Evolutionary conservation across 2,888 invertebrate species (phyloP).

Genomic region (Amphipyra tragopoginis): DNA sequence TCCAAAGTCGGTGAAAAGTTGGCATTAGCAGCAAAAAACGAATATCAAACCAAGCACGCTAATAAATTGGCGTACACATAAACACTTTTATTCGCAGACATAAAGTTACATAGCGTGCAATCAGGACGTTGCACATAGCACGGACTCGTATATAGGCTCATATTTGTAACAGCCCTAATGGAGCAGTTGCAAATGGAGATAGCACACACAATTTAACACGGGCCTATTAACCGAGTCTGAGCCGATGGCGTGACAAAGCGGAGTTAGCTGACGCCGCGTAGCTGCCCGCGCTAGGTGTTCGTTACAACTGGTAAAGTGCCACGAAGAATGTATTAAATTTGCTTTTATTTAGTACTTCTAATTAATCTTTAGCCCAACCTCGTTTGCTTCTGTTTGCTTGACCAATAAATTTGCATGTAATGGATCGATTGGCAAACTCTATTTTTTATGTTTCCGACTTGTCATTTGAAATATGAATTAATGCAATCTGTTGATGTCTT

Average conservation of each 20-base stretch:
- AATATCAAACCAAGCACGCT: conserved; percentile 14
- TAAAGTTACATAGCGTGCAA: conserved; percentile 50
- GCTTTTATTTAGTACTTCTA: conserved; percentile 59
- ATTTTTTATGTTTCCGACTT: conserved; percentile 10
- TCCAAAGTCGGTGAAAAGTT: conserved; percentile 37
- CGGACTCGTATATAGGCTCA: conserved; percentile 44
- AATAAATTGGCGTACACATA: conserved; percentile 44
- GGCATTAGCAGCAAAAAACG: conserved; percentile 30
- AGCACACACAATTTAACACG: conserved; percentile 83
- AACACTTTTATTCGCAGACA: conserved; percentile 44
- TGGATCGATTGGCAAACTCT: conserved; percentile 21
- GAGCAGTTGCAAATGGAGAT: conserved; percentile 77
- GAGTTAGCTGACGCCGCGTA: conserved; percentile 72
- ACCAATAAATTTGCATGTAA: conserved; percentile 35
- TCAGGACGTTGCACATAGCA: conserved; percentile 51
- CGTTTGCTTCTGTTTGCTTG: conserved; percentile 55
- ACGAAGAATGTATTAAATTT: conserved; percentile 69
- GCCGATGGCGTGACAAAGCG: conserved; percentile 80
- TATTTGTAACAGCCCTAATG: conserved; percentile 63
- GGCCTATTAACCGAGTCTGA: conserved; percentile 66
- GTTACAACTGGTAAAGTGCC: conserved; percentile 75
- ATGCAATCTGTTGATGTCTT: conserved; percentile 6
- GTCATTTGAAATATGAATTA: conserved; percentile 18
- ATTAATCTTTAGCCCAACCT: conserved; percentile 55
- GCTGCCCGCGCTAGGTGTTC: conserved; percentile 73